Conservation (phyloP, 2,113 vertebrate species). For the Gymnocephalus cernua region DNA sequence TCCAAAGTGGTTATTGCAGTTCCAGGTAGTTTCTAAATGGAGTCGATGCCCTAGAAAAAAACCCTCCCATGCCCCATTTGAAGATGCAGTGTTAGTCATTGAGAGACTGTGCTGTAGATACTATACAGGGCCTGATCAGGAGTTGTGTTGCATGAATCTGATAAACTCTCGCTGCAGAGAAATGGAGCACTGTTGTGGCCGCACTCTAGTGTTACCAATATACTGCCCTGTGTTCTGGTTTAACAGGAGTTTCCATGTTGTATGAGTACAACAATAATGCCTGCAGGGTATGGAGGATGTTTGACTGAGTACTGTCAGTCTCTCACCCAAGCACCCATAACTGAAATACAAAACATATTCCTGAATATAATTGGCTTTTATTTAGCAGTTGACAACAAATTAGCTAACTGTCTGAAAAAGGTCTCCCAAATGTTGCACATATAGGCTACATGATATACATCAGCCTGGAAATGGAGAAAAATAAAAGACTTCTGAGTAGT, state of each 20-base stretch:
- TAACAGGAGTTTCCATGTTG: slow-evolving; percentile 48
- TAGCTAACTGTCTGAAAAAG: neutral
- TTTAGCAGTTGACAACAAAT: neutral
- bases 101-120: neutral
- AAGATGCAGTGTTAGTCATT: neutral
- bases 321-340: slow-evolving; percentile 17
- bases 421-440: neutral
- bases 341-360: neutral
- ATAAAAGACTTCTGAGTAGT: neutral
- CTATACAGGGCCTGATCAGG: neutral
- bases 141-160: slow-evolving; percentile 26
- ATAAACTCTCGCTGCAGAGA: neutral
- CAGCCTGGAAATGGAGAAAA: neutral
- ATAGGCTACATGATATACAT: neutral
- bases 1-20: neutral
- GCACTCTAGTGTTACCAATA: slow-evolving; percentile 28
- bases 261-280: slow-evolving; percentile 32
- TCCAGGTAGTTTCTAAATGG: slow-evolving; percentile 23
- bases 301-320: neutral
- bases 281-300: slow-evolving; percentile 17
- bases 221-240: slow-evolving; percentile 32
- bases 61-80: slow-evolving; percentile 1
- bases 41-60: slow-evolving; percentile 15
- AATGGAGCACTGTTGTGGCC: slow-evolving; percentile 23
- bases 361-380: neutral